Conservation (phyloP, 2,113 vertebrate genomes). For the Cisticola juncidis region DNA sequence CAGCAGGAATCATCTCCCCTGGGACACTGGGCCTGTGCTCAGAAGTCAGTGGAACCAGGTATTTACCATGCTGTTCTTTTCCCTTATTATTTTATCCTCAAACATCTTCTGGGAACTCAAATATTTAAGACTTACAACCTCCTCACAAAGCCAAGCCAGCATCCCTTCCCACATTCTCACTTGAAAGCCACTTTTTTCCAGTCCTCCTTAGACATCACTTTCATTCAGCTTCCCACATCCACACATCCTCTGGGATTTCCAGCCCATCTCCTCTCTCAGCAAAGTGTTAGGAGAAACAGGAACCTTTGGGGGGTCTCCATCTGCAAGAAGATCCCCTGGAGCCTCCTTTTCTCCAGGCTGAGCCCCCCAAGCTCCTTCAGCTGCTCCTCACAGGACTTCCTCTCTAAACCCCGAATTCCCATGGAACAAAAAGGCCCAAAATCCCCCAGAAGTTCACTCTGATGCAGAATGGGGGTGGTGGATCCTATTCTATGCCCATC, state of each 20-base stretch:
- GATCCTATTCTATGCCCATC: neutral
- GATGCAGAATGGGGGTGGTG: neutral
- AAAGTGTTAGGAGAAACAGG: neutral
- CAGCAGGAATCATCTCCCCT: neutral
- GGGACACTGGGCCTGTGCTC: rapidly evolving
- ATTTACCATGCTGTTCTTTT: neutral
- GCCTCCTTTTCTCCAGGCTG: neutral
- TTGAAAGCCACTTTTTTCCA: neutral
- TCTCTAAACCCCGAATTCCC: neutral
- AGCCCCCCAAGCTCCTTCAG: neutral
- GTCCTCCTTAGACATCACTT: neutral
- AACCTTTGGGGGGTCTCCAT: neutral
- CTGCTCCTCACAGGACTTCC: neutral
- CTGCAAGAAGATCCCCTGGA: neutral
- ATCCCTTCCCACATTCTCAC: neutral
- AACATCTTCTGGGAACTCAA: neutral
- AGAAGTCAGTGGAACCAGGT: neutral
- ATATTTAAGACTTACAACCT: neutral
- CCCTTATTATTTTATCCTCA: neutral
- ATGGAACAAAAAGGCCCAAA: neutral
- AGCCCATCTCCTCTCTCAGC: neutral
- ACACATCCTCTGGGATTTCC: neutral
- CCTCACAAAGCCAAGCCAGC: neutral
- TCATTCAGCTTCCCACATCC: neutral
- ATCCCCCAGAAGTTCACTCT: neutral